phyloP scores from a whole-genome alignment of 1,140 invertebrate genomes.

The Rhopalosiphum padi region DNA sequence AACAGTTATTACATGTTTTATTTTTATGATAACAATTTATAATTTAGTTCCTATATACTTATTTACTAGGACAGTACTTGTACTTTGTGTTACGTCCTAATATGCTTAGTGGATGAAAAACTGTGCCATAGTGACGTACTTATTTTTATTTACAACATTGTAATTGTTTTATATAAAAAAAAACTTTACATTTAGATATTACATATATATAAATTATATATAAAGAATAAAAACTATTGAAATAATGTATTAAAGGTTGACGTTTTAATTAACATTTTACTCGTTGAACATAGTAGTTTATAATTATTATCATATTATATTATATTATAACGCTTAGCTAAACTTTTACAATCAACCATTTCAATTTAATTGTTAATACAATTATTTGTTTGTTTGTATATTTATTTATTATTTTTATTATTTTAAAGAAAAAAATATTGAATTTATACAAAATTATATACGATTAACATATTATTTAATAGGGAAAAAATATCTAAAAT shows the following conservation, averaged over 20 bases:
- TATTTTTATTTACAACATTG: neutral
- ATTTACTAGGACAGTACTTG: neutral
- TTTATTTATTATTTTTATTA: neutral
- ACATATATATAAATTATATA: no score
- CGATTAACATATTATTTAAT: neutral
- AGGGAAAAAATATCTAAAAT: no score
- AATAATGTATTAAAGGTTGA: no score
- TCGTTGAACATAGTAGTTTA: no score
- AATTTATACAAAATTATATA: neutral
- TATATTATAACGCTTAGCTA: neutral
- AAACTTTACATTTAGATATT: no score
- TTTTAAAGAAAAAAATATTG: neutral
- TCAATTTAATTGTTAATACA: neutral
- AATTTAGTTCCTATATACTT: neutral
- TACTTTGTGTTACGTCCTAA: neutral
- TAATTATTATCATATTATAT: no score
- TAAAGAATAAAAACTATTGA: neutral
- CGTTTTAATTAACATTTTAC: neutral
- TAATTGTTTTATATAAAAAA: neutral
- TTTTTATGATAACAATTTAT: neutral
- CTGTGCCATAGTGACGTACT: neutral
- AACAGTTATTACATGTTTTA: neutral
- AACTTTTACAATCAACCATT: neutral
- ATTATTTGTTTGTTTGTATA: neutral
- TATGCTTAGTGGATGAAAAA: neutral